Evolutionary conservation across 37 sponge, comb jelly and placozoan genomes (phyloP).

Genomic region (Haliclona indistincta): DNA sequence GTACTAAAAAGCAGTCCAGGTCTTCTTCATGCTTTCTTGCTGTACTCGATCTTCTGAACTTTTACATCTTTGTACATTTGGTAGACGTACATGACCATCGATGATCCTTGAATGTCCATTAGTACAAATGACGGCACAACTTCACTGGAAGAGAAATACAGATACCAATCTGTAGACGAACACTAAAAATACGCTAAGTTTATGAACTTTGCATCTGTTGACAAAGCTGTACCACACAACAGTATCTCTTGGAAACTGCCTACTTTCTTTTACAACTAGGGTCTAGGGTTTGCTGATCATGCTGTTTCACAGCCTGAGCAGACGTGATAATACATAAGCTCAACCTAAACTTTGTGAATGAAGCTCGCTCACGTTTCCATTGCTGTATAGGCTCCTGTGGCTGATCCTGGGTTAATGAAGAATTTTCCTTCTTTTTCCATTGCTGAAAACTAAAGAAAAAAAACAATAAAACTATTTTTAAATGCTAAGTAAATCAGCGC

Average conservation of each 20-base stretch:
- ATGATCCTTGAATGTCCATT: slow-evolving; percentile 94
- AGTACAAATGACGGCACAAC: slow-evolving; percentile 94
- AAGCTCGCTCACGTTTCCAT: slow-evolving; percentile 66
- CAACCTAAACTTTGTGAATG: slow-evolving; percentile 5
- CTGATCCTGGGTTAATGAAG: slow-evolving; percentile 98
- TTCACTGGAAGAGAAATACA: slow-evolving; percentile 52
- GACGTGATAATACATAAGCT: neutral
- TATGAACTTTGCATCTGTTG: too few relatives aligned
- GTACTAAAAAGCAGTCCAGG: neutral
- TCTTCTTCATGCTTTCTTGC: slow-evolving; percentile 60
- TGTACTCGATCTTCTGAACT: slow-evolving; percentile 97
- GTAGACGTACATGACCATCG: slow-evolving; percentile 91
- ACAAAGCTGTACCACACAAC: too few relatives aligned
- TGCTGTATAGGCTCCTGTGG: slow-evolving; percentile 97
- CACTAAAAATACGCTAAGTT: too few relatives aligned
- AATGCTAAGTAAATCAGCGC: neutral
- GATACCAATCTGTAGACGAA: too few relatives aligned
- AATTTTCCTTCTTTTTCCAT: slow-evolving; percentile 93
- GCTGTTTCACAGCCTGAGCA: neutral
- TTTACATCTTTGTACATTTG: slow-evolving; percentile 84
- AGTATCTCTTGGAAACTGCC: too few relatives aligned
- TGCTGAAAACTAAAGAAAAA: slow-evolving; percentile 75
- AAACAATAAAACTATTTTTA: neutral
- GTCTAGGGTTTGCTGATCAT: too few relatives aligned
- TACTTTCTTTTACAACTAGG: too few relatives aligned